A percentile compares a stretch with the other conserved stretches of the same genome.
These are phyloP conservation scores for Agrochola circellaris DNA, from an alignment of 2,888 invertebrate species.

Conservation along the genomic window DNA sequence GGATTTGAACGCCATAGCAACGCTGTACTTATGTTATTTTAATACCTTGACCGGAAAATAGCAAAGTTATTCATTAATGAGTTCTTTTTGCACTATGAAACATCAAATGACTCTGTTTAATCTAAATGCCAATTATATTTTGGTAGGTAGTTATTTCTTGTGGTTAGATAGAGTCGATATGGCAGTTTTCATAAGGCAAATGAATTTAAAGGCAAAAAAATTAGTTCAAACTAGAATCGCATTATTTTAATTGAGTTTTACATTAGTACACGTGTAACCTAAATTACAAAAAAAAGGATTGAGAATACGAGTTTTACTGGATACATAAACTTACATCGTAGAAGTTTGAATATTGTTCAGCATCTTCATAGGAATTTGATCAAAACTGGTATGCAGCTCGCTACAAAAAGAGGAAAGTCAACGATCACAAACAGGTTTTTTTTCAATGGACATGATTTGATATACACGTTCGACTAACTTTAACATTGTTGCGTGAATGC, in stretches of 20 bases:
- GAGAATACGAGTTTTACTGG: neutral
- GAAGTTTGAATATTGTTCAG: neutral
- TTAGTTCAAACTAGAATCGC: neutral
- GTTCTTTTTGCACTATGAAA: neutral
- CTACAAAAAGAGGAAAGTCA: neutral
- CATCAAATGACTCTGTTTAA: neutral
- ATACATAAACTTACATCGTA: neutral
- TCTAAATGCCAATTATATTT: neutral
- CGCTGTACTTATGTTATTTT: slow-evolving; percentile 1
- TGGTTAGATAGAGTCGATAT: neutral
- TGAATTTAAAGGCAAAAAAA: too few relatives aligned
- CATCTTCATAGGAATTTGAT: neutral
- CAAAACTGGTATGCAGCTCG: neutral
- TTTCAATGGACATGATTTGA: slow-evolving; percentile 27
- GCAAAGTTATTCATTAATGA: neutral
- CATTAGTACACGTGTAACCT: neutral
- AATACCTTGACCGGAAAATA: slow-evolving; percentile 8
- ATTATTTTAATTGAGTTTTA: slow-evolving; percentile 4
- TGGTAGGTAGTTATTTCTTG: neutral
- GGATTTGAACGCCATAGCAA: slow-evolving; percentile 7
- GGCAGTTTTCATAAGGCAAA: neutral
- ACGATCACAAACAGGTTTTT: slow-evolving; percentile 29
- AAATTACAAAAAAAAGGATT: neutral
- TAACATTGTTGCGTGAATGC: slow-evolving; percentile 10
- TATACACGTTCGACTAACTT: slow-evolving; percentile 22